Base-by-base conservation (phyloP, 1,140 invertebrate species). In the Drosophila grimshawi region DNA sequence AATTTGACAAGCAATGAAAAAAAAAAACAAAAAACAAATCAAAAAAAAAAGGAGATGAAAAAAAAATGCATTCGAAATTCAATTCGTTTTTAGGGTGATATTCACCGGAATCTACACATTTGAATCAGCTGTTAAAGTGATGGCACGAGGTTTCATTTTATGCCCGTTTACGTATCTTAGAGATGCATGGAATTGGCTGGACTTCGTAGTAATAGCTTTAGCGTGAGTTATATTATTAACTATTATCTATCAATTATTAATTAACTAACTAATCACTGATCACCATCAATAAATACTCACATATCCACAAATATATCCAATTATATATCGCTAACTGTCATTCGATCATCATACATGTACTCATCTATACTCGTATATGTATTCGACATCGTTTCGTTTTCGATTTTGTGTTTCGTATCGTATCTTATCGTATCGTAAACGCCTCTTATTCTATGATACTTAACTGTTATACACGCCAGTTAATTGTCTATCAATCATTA, bases 141-240 rank as follows among this genome's bases (percentile, higher is more conserved):
- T 98, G 96, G 98, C 98, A 93, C 96, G 98, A 95, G 98, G 98
- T 95, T 99, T 99, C 95, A 98, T 99, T 95, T 95, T 99, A 94
- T 96, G 98, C 95, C 96, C 96, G 94, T 99, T 99, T 96, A 99
- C 98, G 95, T 99, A 99, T 96, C 97, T 99, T 96, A 97, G 98
- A 96, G 98, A 99, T 96, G 97, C 98, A 95, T 99, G 98, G 98
- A 99, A 99, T 96, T 99, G 98, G 98, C 96, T 99, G 95, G 98
- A 99, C 96, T 99, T 99, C 96, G 96, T 98, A 96, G 98, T 99
- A 94, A 99, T 99, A 96, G 95, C 97, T 95, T 97, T 98, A 97
- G 98, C 98, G 98, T 99, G 97, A 98, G 98, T 98, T 95, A 86
- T 69, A 85, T 74, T 67, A 67, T 57, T 77, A 67, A 79, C 48